These are phyloP conservation scores for Pectinophora gossypiella DNA, from an alignment of 1,140 invertebrate genomes.

Conservation along the genomic window DNA sequence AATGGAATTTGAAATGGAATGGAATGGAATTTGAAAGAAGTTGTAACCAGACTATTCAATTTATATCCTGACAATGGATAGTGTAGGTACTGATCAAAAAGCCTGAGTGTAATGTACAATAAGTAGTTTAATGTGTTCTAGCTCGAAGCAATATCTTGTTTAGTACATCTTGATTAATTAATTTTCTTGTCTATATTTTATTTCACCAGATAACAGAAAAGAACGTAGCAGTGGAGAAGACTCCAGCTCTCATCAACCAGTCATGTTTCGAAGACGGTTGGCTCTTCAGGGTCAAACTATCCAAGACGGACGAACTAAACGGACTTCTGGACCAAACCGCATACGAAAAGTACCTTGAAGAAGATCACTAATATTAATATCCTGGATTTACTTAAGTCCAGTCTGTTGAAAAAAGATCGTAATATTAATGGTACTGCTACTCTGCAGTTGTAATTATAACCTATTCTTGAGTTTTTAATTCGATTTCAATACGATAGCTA, in stretches of 20 bases:
- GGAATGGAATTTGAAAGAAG: too few species aligned
- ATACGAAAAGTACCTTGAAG: constrained; percentile 47
- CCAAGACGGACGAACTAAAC: constrained; percentile 83
- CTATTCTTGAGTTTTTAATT: not conserved
- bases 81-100: too few species aligned
- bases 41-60: too few species aligned
- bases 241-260: constrained; percentile 79
- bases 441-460: not conserved
- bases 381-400: not conserved
- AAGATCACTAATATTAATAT: constrained; percentile 29
- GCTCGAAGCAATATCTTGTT: too few species aligned
- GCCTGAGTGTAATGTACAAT: too few species aligned
- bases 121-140: too few species aligned
- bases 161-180: too few species aligned
- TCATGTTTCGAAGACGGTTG: constrained; percentile 95
- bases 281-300: constrained; percentile 92
- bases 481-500: not conserved
- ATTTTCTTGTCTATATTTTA: too few species aligned
- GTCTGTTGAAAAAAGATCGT: not conserved
- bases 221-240: constrained; percentile 87
- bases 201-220: constrained; percentile 88
- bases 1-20: too few species aligned
- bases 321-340: constrained; percentile 80
- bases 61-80: too few species aligned
- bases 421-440: not conserved